phyloP scores from a whole-genome alignment of 2,888 invertebrate genomes.

The Troides oblongomaculatus region DNA sequence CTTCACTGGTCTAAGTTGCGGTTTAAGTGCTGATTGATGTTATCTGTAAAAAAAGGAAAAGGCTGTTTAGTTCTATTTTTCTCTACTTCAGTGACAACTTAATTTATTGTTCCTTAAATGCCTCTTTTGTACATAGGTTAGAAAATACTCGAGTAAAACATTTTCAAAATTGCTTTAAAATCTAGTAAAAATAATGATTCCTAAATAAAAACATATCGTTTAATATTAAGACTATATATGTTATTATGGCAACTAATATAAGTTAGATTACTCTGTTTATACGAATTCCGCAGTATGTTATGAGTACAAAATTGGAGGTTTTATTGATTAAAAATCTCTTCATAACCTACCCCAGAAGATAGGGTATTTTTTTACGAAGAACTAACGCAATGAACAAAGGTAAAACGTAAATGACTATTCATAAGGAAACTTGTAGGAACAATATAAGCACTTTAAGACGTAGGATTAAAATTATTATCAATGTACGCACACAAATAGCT shows the following conservation, averaged over 20 bases:
- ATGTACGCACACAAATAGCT: not conserved
- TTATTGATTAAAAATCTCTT: too few species aligned
- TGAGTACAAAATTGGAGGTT: too few species aligned
- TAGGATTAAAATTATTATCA: not conserved
- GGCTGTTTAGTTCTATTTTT: not conserved
- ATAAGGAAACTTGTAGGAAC: not conserved
- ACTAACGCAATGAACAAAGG: too few species aligned
- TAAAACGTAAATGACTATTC: not conserved
- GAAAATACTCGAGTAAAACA: not conserved
- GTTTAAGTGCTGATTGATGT: conserved; percentile 11
- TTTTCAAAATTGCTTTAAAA: too few species aligned
- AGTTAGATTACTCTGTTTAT: too few species aligned
- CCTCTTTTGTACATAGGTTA: not conserved
- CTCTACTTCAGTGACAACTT: not conserved
- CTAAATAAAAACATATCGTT: too few species aligned
- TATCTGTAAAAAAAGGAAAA: conserved; percentile 31
- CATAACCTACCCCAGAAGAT: too few species aligned
- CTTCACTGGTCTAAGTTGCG: conserved; percentile 31
- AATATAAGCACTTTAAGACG: not conserved
- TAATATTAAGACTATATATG: too few species aligned
- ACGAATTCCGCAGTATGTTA: too few species aligned
- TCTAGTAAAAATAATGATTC: too few species aligned
- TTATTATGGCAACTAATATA: too few species aligned
- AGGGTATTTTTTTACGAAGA: too few species aligned
- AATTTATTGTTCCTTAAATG: not conserved